Base-by-base conservation (phyloP, 2,113 vertebrate species). In the Cisticola juncidis region DNA sequence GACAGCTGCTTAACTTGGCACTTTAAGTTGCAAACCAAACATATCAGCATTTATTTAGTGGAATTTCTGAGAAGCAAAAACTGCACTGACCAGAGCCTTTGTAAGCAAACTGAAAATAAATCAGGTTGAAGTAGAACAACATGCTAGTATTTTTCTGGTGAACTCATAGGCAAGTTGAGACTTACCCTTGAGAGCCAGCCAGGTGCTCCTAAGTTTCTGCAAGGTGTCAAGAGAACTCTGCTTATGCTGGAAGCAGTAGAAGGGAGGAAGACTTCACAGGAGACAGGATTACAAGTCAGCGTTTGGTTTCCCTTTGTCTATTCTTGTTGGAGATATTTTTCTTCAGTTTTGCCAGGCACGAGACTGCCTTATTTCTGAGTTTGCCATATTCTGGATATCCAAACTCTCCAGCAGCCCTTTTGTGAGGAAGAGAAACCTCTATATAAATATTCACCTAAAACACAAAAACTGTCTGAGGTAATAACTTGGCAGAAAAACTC, bases 1-100 rank as follows among this genome's bases (percentile, higher is more conserved):
- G 71, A 93, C 29, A 90, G 47, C 50, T 93, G 88, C 81, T 94
- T 95, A 77, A 94, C 71, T 94, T 94, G 62, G 81, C 88, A 80
- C 29, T 85, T 92, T n/a, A 58, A 82, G 4, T 77, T 88, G 88
- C 76, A 94, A 90, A 36, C 68, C 69, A 62, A 94, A 89, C 33
- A 26, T 83, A 58, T 68, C 68, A 91, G 73, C 47, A 72, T 71
- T 92, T 64, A 20, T 50, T 53, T 89, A 22, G 57, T 81, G 38
- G 48, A 73, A 48, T 56, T 84, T 93, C 92, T 93, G 66, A 92
- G 81, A 84, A 61, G 14, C 3, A 68, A 68, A 85, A 82, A 64
- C 25, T 86, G 54, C 25, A 35, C 36, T 77, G 19, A 74, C 57
- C 65, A 54, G 82, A 68, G 31, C 14, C 62, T 79, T 40, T 86